Evolutionary conservation across 53 echinoderm and acorn worm species (phyloP).

Genomic region (Pentamera pediparva): DNA sequence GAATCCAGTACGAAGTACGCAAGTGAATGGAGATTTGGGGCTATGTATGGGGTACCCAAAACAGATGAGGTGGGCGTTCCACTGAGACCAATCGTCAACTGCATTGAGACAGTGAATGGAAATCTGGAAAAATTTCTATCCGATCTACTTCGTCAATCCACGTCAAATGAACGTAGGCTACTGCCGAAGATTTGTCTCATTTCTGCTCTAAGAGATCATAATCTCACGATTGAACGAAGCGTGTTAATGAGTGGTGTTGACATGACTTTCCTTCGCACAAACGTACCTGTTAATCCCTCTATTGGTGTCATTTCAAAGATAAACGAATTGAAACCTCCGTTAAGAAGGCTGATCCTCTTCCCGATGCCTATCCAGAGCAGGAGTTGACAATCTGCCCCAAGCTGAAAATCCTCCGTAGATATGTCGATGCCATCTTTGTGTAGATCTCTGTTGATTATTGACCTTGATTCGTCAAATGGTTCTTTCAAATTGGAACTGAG

Average conservation of each 20-base stretch:
- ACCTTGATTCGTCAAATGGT: too few species aligned
- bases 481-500: too few species aligned
- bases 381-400: too few species aligned
- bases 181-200: not conserved
- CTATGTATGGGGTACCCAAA: not conserved
- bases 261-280: not conserved
- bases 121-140: too few species aligned
- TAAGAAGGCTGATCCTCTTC: constrained; percentile 6
- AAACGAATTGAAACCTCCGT: not conserved
- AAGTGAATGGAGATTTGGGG: too few species aligned
- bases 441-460: too few species aligned
- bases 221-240: not conserved
- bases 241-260: not conserved
- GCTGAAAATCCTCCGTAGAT: too few species aligned
- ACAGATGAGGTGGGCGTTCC: not conserved
- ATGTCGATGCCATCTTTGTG: too few species aligned
- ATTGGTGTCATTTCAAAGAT: not conserved
- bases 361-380: too few species aligned
- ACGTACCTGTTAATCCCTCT: not conserved
- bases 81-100: not conserved
- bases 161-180: not conserved
- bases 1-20: too few species aligned
- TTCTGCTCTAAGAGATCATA: not conserved
- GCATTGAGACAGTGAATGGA: not conserved
- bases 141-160: not conserved